phyloP scores from a whole-genome alignment of 2,797 vertebrate species.

The Eulemur rubriventer region DNA sequence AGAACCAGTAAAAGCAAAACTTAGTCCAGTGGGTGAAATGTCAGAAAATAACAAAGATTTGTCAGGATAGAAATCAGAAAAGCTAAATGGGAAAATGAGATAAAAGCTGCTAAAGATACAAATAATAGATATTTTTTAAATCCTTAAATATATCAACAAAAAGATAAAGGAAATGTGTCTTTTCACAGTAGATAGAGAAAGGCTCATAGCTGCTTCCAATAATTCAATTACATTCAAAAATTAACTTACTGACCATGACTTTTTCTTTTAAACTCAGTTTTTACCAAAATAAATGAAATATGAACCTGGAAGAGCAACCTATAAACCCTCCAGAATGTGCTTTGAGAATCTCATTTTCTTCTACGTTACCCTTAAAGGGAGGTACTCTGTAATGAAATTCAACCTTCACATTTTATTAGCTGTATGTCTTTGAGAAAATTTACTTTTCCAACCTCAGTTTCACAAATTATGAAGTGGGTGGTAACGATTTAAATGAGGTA shows the following conservation, averaged over 20 bases:
- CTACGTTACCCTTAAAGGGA: neutral
- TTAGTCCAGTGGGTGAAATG: conserved; percentile 2
- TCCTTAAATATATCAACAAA: neutral
- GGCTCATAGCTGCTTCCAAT: neutral
- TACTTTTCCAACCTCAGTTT: neutral
- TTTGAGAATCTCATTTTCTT: neutral
- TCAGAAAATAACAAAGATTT: conserved; percentile 42
- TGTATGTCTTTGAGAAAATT: neutral
- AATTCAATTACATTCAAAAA: conserved; percentile 28
- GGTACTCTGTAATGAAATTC: neutral
- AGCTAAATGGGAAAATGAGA: conserved; percentile 21
- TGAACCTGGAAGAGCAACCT: neutral
- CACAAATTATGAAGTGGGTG: neutral
- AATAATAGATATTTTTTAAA: conserved; percentile 16
- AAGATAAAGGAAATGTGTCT: neutral
- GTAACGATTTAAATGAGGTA: neutral
- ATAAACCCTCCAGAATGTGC: neutral
- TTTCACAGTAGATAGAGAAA: neutral
- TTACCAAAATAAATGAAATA: conserved; percentile 41
- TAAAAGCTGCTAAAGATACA: conserved; percentile 23
- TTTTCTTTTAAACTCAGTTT: conserved; percentile 57
- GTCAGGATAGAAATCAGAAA: neutral
- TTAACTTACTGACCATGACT: neutral
- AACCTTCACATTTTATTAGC: neutral
- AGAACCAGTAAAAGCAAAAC: neutral